A percentile compares a stretch with the other conserved stretches of the same genome.
These are phyloP conservation scores for Drosophila orosa DNA, from an alignment of 1,140 invertebrate genomes.

Conservation along the genomic window DNA sequence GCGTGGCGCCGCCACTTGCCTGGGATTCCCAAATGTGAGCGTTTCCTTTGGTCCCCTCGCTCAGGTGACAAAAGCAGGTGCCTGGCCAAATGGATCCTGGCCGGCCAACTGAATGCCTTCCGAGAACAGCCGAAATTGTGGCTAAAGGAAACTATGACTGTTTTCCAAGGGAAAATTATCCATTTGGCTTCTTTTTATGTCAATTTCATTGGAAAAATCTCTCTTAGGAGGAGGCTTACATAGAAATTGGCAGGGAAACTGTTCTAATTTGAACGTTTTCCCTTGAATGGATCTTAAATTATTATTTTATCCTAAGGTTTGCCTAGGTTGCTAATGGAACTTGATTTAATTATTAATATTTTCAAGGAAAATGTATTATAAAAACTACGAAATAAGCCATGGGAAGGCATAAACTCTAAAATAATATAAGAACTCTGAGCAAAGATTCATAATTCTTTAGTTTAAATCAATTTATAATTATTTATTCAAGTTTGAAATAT, in stretches of 20 bases:
- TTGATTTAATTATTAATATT: not conserved
- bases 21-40: constrained; percentile 32
- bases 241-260: not conserved
- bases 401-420: too few species aligned
- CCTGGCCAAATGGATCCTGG: constrained; percentile 35
- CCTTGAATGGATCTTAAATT: not conserved
- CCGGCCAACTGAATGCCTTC: constrained; percentile 30
- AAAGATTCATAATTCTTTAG: too few species aligned
- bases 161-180: constrained; percentile 11
- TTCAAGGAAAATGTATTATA: not conserved
- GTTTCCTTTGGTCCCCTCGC: constrained; percentile 33
- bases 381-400: too few species aligned
- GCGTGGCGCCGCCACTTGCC: constrained; percentile 31
- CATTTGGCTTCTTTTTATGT: not conserved
- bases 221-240: not conserved
- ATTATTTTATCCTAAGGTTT: not conserved
- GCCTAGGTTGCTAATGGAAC: not conserved
- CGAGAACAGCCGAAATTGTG: constrained; percentile 27
- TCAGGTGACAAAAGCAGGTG: constrained; percentile 38
- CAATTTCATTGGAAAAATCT: not conserved
- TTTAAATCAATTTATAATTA: too few species aligned
- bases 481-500: too few species aligned
- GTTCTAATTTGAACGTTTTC: not conserved
- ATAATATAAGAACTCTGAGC: too few species aligned
- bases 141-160: constrained; percentile 29